Base-by-base conservation (phyloP, 2,113 vertebrate species). In the Tenrec ecaudatus region DNA sequence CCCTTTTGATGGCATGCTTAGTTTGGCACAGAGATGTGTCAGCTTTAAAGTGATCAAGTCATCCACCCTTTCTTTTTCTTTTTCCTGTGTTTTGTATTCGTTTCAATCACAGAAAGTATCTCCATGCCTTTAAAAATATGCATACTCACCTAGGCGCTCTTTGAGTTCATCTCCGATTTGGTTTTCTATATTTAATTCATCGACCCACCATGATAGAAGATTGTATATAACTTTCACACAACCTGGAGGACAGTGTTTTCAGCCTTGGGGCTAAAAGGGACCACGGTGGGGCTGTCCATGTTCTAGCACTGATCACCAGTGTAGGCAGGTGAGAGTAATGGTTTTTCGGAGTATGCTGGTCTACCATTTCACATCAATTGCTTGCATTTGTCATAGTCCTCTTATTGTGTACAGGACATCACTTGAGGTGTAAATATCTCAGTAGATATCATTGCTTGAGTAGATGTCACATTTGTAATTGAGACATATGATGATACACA, bases 101-200 rank as follows among this genome's bases (percentile, higher is more conserved):
- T 75, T n/a, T 87, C 91, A 78, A 82, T 89, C 75, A 64, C 9
- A 80, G 82, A 82, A 88, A 80, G 19, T 86, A 91, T 27, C 38
- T 82, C 57, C 47, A 1, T 29, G 88, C 40, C 31, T n/a, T 64
- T 66, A 25, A 36, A 23, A 57, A 14, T 57, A 20, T 36, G 60
- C 2, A 0, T 64, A 12, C 20, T 86, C 22, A 22, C 23, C 25
- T 89, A 1, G 33, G 33, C 40, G 83, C 89, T 58, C 69, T 93
- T 62, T 31, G 27, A 76, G 19, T 81, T 66, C 17, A 86, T 29
- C 47, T 82, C 58, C 84, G 31, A 84, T 89, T 93, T 91, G 25
- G 2, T n/a, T 90, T 94, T 82, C 78, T 11, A 38, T 62, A 78
- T 84, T 71, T 83, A 88, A 75, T 58, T 16, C 33, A 64, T 27